Evolutionary conservation across 64 coral and sea anemone genomes (phyloP).

Genomic region (Stichodactyla helianthus): DNA sequence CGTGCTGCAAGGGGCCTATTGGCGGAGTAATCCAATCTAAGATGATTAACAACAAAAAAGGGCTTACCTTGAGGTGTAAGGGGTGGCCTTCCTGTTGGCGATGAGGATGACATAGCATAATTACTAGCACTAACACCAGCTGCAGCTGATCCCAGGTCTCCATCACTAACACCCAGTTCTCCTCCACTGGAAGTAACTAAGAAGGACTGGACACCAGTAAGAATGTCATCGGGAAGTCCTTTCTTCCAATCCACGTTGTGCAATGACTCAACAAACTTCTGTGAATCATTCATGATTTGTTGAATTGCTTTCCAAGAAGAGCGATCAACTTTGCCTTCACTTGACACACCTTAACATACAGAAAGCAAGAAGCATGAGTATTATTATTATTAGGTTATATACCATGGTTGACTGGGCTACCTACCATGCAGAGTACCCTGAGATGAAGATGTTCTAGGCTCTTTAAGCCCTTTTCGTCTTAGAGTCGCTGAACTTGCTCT

Average conservation of each 20-base stretch:
- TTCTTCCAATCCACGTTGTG: slow-evolving; percentile 63
- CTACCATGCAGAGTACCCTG: slow-evolving; percentile 29
- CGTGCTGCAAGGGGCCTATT: too few relatives aligned
- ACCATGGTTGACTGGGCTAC: neutral
- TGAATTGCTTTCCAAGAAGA: slow-evolving; percentile 93
- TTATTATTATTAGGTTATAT: neutral
- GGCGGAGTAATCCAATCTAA: neutral
- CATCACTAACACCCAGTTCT: slow-evolving; percentile 76
- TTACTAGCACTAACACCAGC: slow-evolving; percentile 71
- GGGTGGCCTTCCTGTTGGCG: slow-evolving; percentile 26
- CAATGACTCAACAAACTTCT: slow-evolving; percentile 83
- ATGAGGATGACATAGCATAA: slow-evolving; percentile 6
- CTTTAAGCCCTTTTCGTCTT: slow-evolving; percentile 32
- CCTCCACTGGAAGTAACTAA: slow-evolving; percentile 68
- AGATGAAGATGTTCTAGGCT: neutral
- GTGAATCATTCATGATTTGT: slow-evolving; percentile 92
- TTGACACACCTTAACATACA: slow-evolving; percentile 57
- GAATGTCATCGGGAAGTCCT: slow-evolving; percentile 64
- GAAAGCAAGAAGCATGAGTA: too few relatives aligned
- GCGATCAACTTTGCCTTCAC: slow-evolving; percentile 82
- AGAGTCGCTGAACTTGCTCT: slow-evolving; percentile 63
- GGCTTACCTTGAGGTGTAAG: slow-evolving; percentile 12
- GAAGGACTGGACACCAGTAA: slow-evolving; percentile 88
- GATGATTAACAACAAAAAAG: neutral
- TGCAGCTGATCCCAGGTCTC: slow-evolving; percentile 46